Percentiles rank a stretch among this genome's conserved stretches.
Conservation (phyloP, 1,140 invertebrate species). For the Brachionus rubens region DNA sequence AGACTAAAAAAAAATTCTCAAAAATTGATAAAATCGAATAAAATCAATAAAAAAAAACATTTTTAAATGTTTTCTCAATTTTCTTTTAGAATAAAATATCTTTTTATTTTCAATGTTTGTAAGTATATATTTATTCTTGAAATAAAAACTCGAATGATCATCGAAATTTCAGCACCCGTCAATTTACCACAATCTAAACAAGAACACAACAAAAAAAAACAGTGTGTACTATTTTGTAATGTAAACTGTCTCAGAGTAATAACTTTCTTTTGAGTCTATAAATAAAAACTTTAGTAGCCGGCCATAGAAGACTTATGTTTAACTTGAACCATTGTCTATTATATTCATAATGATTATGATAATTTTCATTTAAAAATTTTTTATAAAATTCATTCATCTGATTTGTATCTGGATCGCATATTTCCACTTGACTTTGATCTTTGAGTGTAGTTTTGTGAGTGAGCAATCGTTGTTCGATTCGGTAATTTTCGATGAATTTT, state of each 20-base stretch:
- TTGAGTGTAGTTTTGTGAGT: not conserved
- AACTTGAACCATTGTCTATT: slow-evolving; percentile 1
- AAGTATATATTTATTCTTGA: too few relatives aligned
- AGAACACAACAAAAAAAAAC: too few relatives aligned
- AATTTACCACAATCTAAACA: too few relatives aligned
- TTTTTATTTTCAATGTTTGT: too few relatives aligned
- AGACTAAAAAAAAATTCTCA: too few relatives aligned
- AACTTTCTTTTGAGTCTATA: not conserved
- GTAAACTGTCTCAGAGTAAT: not conserved
- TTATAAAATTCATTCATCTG: slow-evolving; percentile 46
- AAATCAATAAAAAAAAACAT: too few relatives aligned
- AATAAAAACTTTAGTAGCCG: not conserved
- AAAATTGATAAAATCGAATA: too few relatives aligned
- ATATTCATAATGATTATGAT: slow-evolving; percentile 23
- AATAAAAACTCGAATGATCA: too few relatives aligned
- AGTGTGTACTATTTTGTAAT: too few relatives aligned
- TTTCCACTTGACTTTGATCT: not conserved
- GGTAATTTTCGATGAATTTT: slow-evolving; percentile 13
- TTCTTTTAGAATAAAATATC: too few relatives aligned
- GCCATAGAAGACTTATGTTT: slow-evolving; percentile 10
- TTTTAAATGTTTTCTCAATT: too few relatives aligned
- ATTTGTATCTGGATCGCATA: not conserved
- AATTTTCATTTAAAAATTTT: slow-evolving; percentile 40
- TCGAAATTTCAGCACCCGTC: too few relatives aligned
- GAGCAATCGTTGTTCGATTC: not conserved